phyloP scores from a whole-genome alignment of 1,140 invertebrate genomes.

The Anastrepha ludens region DNA sequence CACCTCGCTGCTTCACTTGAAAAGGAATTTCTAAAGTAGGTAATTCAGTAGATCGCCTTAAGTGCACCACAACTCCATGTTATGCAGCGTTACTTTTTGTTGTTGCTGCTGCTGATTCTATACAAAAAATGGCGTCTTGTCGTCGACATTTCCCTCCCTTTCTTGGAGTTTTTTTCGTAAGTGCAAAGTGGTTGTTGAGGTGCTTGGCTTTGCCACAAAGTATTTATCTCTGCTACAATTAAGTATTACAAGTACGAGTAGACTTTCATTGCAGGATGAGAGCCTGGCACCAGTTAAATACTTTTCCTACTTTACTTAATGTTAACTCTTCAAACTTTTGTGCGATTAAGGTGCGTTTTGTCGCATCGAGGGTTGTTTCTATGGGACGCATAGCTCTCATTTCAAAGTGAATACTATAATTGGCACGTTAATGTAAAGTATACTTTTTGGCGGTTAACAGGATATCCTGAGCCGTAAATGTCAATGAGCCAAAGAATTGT shows the following conservation, averaged over 20 bases:
- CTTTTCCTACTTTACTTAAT: background rate
- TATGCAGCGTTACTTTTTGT: background rate
- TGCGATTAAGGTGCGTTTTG: constrained; percentile 13
- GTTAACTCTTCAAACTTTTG: background rate
- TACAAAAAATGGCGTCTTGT: background rate
- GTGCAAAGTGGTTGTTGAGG: constrained; percentile 45
- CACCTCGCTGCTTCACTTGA: constrained; percentile 26
- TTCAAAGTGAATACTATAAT: constrained; percentile 31
- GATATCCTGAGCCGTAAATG: background rate
- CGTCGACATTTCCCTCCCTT: background rate
- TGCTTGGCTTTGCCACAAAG: constrained; percentile 54
- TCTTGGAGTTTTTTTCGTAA: background rate
- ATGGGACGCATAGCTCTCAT: background rate
- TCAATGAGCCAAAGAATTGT: background rate
- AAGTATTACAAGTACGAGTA: constrained; percentile 53
- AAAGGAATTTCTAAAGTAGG: constrained; percentile 49
- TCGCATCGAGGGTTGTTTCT: background rate
- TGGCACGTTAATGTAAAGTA: constrained; percentile 9
- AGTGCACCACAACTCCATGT: constrained; percentile 5
- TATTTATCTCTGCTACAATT: constrained; percentile 57
- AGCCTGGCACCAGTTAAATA: background rate
- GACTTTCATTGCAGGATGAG: background rate
- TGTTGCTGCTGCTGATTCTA: background rate
- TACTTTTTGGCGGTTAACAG: background rate
- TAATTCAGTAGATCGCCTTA: constrained; percentile 24